phyloP scores from a whole-genome alignment of 2,797 vertebrate genomes.

The Ficedula albicollis region DNA sequence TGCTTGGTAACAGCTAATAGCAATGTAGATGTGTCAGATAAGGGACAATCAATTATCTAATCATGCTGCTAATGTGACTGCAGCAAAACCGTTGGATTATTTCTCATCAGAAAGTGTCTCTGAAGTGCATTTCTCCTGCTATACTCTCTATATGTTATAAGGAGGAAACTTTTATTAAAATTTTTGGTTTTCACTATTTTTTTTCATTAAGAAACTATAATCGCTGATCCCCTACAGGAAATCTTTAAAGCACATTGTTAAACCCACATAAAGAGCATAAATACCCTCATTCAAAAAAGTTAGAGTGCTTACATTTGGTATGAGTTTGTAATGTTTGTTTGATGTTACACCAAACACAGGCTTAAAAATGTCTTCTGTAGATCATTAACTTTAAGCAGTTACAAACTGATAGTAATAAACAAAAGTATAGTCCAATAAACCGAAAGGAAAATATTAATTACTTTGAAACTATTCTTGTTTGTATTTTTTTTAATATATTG shows the following conservation, averaged over 20 bases:
- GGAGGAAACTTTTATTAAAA: background rate
- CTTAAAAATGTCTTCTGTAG: slow-evolving; percentile 9
- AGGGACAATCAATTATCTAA: slow-evolving; percentile 51
- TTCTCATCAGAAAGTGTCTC: background rate
- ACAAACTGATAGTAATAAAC: slow-evolving; percentile 18
- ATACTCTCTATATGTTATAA: background rate
- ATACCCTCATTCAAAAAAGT: background rate
- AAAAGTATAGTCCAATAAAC: background rate
- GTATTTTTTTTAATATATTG: background rate
- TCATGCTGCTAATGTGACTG: slow-evolving; percentile 30
- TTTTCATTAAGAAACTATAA: background rate
- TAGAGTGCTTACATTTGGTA: background rate
- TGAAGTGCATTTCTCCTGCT: background rate
- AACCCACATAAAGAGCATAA: background rate
- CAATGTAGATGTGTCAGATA: slow-evolving; percentile 48
- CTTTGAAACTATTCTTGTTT: background rate
- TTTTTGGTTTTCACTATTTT: background rate
- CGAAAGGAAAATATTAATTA: background rate
- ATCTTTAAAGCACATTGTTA: background rate
- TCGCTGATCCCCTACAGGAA: background rate
- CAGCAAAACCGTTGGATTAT: slow-evolving; percentile 23
- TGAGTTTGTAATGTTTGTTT: slow-evolving; percentile 20
- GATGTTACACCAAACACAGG: background rate
- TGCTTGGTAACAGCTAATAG: slow-evolving; percentile 28
- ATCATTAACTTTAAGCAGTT: background rate